Percentiles rank a stretch among this genome's conserved stretches.
phyloP scores from a whole-genome alignment of 2,797 vertebrate genomes.

The Apogon talboti region DNA sequence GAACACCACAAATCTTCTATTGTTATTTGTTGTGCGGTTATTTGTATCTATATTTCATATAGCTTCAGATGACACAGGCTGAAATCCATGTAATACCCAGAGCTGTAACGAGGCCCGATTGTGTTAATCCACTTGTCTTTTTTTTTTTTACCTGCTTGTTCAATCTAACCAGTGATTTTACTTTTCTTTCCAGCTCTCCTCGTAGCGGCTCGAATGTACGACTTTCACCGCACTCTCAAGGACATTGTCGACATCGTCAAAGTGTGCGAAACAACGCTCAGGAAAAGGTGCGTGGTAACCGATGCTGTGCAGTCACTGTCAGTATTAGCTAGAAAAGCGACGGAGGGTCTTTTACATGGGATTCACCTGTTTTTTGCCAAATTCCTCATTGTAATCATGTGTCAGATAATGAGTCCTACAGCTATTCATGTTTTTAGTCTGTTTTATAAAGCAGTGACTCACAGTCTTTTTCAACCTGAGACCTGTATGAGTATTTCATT shows the following conservation, averaged over 20 bases:
- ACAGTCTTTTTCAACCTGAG: too few relatives aligned
- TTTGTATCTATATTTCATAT: background rate
- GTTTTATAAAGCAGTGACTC: too few relatives aligned
- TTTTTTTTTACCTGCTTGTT: background rate
- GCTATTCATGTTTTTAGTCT: too few relatives aligned
- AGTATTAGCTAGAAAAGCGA: background rate
- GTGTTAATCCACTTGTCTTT: too few relatives aligned
- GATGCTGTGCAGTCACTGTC: too few relatives aligned
- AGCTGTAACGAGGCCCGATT: too few relatives aligned
- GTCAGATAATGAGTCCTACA: too few relatives aligned
- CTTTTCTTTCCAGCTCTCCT: conserved; percentile 87
- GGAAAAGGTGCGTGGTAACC: conserved; percentile 87
- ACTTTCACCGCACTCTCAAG: conserved; percentile 93
- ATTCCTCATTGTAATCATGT: too few relatives aligned
- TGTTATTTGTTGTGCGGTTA: too few relatives aligned
- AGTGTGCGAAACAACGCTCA: conserved; percentile 93
- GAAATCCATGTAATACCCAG: too few relatives aligned
- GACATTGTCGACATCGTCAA: conserved; percentile 95
- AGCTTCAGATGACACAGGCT: background rate
- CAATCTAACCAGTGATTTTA: background rate
- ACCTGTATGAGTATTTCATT: too few relatives aligned
- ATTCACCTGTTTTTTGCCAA: background rate
- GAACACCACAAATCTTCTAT: too few relatives aligned
- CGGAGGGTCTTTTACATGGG: background rate
- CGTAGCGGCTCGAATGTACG: conserved; percentile 94